These are phyloP conservation scores for Keiferia lycopersicella DNA, from an alignment of 2,888 invertebrate genomes.

Conservation along the genomic window DNA sequence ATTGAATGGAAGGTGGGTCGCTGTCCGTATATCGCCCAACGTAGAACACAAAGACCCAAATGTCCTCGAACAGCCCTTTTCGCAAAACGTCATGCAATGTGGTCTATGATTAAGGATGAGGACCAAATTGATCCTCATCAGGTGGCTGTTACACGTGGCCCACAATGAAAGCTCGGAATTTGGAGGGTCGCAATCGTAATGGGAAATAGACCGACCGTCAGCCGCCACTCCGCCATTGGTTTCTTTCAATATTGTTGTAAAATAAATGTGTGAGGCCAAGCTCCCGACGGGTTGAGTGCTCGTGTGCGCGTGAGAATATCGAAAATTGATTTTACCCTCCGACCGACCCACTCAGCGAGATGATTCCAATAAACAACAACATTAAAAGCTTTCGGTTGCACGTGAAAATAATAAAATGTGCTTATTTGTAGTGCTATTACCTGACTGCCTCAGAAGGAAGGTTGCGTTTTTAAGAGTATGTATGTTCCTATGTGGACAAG, in stretches of 20 bases:
- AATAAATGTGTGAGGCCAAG: constrained; percentile 16
- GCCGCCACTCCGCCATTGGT: constrained; percentile 20
- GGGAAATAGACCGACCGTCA: constrained; percentile 6
- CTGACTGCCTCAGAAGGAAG: too few species aligned
- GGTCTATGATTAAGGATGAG: constrained; percentile 22
- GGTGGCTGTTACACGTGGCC: constrained; percentile 25
- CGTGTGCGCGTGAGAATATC: constrained; percentile 13
- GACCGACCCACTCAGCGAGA: not conserved
- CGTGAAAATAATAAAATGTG: not conserved
- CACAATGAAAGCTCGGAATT: constrained; percentile 23
- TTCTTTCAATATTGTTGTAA: constrained; percentile 23
- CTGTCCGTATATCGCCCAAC: not conserved
- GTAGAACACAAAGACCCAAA: not conserved
- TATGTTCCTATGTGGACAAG: too few species aligned
- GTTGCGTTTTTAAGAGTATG: too few species aligned
- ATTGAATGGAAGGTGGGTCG: constrained; percentile 8
- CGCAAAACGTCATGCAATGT: not conserved
- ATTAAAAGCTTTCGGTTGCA: not conserved
- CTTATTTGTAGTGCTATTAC: too few species aligned
- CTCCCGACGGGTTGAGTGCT: constrained; percentile 12
- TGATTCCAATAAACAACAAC: constrained; percentile 18
- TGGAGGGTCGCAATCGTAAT: constrained; percentile 22
- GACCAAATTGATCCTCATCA: constrained; percentile 26
- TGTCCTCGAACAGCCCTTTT: not conserved
- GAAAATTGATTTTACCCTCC: constrained; percentile 13